Evolutionary conservation across 2,888 invertebrate species (phyloP), one percentile per base, ranked within the genome.

Genomic region (Hyppa rectilinea): DNA sequence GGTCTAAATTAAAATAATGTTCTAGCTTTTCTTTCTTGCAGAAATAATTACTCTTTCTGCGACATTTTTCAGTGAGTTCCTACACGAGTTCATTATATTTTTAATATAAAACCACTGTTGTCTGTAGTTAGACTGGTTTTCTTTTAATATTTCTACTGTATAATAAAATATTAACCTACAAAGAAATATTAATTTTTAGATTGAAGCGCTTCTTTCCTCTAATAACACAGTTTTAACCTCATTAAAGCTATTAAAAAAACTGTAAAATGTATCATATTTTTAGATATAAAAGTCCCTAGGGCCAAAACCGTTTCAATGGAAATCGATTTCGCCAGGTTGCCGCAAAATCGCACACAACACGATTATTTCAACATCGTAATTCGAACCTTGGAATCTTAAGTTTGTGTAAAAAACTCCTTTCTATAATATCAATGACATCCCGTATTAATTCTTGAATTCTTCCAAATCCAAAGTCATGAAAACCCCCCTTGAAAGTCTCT

Each of bases 21-120:
- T 26, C 62, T 23, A 64, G 38, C 20, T 60, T 64, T 74, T 74
- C 58, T 62, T 80, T 58, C 29, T 60, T 29, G 59, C 34, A 47
- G 40, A 61, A 61, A 47, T 40, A 79, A 73, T 79, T 49, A 62
- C 12, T 62, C 26, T 72, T 55, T 59, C 34, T 45, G 78, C 73
- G 73, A 72, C 55, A 74, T 78, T 78, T 78, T 60, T 50, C 43
- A 60, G 29, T 14, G n/a, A 58, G 53, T 26, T 26, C 12, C 43
- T 38, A 49, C 60, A 72, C 14, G 17, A 12, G 40, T 45, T 38
- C 31, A 72, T 74, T 59, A 50, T 60, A 59, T 60, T 78, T 72
- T 73, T 38, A 64, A 75, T 75, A 61, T 45, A 52, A 77, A 58
- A 26, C 56, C 17, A 56, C 34, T 43, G 55, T 17, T 29, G 43